phyloP scores from a whole-genome alignment of 2,888 invertebrate genomes.

The Ctena decussata region DNA sequence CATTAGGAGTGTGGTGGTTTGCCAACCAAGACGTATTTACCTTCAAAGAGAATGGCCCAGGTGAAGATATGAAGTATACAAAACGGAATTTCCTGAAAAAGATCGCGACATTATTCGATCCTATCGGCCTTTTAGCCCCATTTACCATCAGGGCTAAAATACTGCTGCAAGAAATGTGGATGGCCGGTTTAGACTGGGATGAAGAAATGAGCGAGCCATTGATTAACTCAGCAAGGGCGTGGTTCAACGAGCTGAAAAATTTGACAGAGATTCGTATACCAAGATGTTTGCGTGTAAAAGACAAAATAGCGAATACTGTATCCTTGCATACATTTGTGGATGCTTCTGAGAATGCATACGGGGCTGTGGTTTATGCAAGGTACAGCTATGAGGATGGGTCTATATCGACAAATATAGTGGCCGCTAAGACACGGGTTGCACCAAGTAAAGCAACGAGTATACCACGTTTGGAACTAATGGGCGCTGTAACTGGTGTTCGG shows the following conservation, averaged over 20 bases:
- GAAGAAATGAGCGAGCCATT: too few species aligned
- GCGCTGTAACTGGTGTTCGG: too few species aligned
- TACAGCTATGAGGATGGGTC: not conserved
- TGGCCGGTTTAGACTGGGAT: too few species aligned
- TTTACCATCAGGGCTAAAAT: constrained; percentile 3
- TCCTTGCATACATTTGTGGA: constrained; percentile 39
- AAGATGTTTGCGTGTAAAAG: constrained; percentile 29
- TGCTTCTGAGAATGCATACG: too few species aligned
- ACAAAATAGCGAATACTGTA: not conserved
- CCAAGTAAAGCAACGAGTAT: too few species aligned
- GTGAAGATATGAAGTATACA: constrained; percentile 48
- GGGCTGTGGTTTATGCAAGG: too few species aligned
- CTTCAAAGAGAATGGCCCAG: not conserved
- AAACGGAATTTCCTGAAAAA: constrained; percentile 73
- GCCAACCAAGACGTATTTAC: too few species aligned
- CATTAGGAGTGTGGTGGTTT: too few species aligned
- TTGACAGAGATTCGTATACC: constrained; percentile 34
- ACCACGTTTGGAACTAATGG: too few species aligned
- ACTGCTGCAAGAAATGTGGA: too few species aligned
- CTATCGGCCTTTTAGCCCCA: constrained; percentile 72
- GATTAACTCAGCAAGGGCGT: constrained; percentile 17
- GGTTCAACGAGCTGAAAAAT: constrained; percentile 33
- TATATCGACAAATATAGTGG: not conserved
- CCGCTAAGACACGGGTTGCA: constrained; percentile 32
- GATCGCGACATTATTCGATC: too few species aligned